These are phyloP conservation scores for Temnopleurus reevesii DNA, from an alignment of 53 echinoderm and acorn worm genomes.

Conservation along the genomic window DNA sequence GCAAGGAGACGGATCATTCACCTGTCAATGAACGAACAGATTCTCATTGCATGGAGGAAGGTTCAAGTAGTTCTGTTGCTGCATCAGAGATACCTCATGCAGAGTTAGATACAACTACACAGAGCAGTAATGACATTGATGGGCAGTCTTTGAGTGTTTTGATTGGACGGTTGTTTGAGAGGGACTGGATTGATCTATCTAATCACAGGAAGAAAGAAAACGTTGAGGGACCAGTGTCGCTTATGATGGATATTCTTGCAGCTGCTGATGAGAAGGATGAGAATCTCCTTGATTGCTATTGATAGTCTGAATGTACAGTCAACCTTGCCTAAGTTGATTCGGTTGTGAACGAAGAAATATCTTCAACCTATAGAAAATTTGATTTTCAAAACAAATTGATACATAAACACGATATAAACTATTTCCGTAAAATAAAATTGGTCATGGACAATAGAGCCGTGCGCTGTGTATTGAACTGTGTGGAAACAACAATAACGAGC, in stretches of 20 bases:
- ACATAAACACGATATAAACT: no score
- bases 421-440: no score
- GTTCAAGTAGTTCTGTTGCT: no score
- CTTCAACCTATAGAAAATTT: no score
- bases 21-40: background rate
- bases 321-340: no score
- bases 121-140: background rate
- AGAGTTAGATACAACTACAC: background rate
- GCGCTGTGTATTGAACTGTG: no score
- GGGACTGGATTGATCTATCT: conserved; percentile 16
- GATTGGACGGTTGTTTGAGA: conserved; percentile 40
- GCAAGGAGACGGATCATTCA: background rate
- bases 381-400: no score
- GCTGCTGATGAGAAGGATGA: conserved; percentile 48
- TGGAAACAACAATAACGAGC: no score
- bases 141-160: background rate
- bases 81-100: no score
- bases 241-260: conserved; percentile 67
- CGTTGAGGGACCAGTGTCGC: conserved; percentile 63
- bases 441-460: no score
- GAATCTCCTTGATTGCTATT: conserved; percentile 70
- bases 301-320: background rate
- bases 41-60: background rate
- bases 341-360: no score
- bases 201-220: conserved; percentile 20